Evolutionary conservation across 2,888 invertebrate genomes (phyloP), one percentile per base, ranked within the genome.

Genomic region (Tipula vernalis): DNA sequence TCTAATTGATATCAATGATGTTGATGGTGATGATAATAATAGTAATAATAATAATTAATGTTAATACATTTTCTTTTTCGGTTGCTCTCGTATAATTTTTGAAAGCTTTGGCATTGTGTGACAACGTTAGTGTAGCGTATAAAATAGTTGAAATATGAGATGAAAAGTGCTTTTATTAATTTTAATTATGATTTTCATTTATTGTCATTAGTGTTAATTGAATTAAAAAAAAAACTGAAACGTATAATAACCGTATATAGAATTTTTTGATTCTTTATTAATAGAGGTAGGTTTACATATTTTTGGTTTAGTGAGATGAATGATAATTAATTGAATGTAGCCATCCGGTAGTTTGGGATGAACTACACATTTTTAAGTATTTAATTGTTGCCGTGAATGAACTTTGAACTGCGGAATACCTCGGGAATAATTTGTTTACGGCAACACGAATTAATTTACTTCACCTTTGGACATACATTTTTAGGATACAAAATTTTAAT

Each of bases 1-100:
- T 71, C 71, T 71, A 71, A 71, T 71, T 71, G 71, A 71, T 71
- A 71, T 71, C 71, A 71, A 71, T 71, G 71, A 71, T 71, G 71
- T 71, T 71, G 71, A 71, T 71, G 71, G 71, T 71, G 71, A 71
- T 28, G 71, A 71, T 28, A 28, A 28, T 28, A 28, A 71, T 71
- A 28, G 28, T 28, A 71, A 28, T 71, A 18, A 71, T 28, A 71
- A 71, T 71, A 71, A 71, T 71, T 71, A 71, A 71, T 71, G 71
- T 71, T 71, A 71, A 71, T 71, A 71, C 71, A 71, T 71, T 28
- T 71, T 71, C n/a, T 71, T 71, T 18, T 8, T 57, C 28, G 28
- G 28, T 5, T 57, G 57, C 18, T 57, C 18, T 18, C 28, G 8
- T 71, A 3, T 28, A 28, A 10, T 28, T 71, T 71, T 71, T 71